These are phyloP conservation scores for Eilema caniola DNA, from an alignment of 2,888 invertebrate genomes.

Conservation along the genomic window DNA sequence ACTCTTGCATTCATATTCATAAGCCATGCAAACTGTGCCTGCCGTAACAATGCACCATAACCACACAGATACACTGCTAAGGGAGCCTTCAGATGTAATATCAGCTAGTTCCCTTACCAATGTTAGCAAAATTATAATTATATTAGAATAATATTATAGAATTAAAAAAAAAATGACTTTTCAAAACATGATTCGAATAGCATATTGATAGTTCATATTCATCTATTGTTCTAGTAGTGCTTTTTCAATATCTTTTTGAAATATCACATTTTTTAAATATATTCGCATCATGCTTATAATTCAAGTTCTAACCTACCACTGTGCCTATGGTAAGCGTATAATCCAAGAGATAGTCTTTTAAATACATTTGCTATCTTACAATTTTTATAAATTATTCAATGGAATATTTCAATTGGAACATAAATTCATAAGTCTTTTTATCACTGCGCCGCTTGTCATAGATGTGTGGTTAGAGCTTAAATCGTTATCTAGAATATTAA, in stretches of 20 bases:
- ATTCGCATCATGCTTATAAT: constrained; percentile 25
- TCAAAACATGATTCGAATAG: constrained; percentile 30
- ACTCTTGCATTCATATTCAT: constrained; percentile 88
- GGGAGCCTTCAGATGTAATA: constrained; percentile 32
- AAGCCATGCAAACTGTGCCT: constrained; percentile 85
- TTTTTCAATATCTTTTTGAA: neutral
- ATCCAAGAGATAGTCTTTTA: neutral
- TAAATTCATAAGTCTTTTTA: too few species aligned
- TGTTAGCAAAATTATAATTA: constrained; percentile 34
- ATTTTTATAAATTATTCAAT: neutral
- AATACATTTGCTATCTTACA: neutral
- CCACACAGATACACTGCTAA: constrained; percentile 62
- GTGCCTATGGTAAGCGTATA: neutral
- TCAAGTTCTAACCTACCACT: neutral
- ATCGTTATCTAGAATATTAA: neutral
- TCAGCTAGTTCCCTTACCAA: constrained; percentile 35
- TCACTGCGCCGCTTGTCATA: neutral
- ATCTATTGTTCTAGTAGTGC: too few species aligned
- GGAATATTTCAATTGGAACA: neutral
- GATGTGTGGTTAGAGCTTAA: neutral
- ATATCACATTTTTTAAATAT: neutral
- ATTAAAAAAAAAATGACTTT: constrained; percentile 14
- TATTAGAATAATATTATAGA: constrained; percentile 21
- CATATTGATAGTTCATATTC: neutral
- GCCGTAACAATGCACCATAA: constrained; percentile 78